phyloP scores from a whole-genome alignment of 2,113 vertebrate species.

The Okapia johnstoni region DNA sequence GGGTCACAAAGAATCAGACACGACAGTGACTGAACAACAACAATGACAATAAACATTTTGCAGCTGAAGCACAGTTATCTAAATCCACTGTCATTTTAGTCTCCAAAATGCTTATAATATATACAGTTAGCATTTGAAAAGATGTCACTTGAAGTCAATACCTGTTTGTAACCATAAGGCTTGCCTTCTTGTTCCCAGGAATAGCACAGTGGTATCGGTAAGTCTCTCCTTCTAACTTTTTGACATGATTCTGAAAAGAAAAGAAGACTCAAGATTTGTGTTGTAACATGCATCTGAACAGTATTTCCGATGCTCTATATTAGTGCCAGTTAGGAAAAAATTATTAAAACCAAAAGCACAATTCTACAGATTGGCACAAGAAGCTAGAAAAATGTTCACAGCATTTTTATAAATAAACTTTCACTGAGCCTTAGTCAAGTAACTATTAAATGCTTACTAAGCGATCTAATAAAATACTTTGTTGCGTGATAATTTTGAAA shows the following conservation, averaged over 20 bases:
- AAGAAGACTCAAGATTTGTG: constrained; percentile 22
- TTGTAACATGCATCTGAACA: not conserved
- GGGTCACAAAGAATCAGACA: not conserved
- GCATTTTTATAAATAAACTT: not conserved
- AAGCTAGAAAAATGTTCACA: constrained; percentile 2
- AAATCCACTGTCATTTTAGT: not conserved
- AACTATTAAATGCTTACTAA: constrained; percentile 46
- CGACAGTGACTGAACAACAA: not conserved
- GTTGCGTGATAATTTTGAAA: not conserved
- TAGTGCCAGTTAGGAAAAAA: not conserved
- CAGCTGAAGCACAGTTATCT: not conserved
- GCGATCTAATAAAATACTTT: constrained; percentile 28
- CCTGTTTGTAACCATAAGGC: constrained; percentile 93
- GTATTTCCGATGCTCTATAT: not conserved
- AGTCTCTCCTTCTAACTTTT: constrained; percentile 87
- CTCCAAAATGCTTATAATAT: not conserved
- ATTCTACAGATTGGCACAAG: not conserved
- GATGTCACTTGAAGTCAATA: constrained; percentile 66
- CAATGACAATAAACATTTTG: not conserved
- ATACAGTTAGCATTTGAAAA: not conserved
- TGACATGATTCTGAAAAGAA: constrained; percentile 87
- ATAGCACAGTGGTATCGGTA: constrained; percentile 85
- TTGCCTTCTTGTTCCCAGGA: constrained; percentile 83
- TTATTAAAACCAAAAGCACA: not conserved
- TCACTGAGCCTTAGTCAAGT: not conserved